Conservation (phyloP, 2,797 vertebrate species). For the Lagorchestes hirsutus region DNA sequence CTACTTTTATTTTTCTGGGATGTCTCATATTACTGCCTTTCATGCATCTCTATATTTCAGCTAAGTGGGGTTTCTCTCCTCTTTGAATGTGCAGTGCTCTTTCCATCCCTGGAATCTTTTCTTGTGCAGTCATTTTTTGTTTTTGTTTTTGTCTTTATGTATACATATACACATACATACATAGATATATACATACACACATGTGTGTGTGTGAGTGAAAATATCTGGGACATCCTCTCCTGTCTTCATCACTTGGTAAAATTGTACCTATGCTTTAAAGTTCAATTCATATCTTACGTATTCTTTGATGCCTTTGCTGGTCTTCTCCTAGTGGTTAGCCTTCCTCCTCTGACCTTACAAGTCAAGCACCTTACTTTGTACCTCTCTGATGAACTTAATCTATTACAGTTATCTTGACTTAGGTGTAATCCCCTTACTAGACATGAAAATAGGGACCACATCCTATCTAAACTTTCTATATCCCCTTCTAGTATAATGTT, state of each 20-base stretch:
- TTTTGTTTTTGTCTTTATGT: not conserved
- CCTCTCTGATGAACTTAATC: not conserved
- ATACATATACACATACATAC: too few species aligned
- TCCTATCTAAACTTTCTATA: not conserved
- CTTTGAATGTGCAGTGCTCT: not conserved
- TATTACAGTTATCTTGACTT: not conserved
- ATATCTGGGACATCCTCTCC: not conserved
- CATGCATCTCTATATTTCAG: not conserved
- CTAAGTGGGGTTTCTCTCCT: not conserved
- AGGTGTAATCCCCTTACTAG: not conserved
- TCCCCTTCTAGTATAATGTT: not conserved
- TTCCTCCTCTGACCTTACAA: not conserved
- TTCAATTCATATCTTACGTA: not conserved
- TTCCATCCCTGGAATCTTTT: not conserved
- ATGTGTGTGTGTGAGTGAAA: not conserved
- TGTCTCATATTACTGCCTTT: not conserved
- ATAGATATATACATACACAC: too few species aligned
- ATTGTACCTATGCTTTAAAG: not conserved
- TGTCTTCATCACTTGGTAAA: not conserved
- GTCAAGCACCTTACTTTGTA: not conserved
- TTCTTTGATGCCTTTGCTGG: not conserved
- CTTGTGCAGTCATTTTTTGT: not conserved
- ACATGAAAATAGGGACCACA: not conserved
- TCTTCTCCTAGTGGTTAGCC: not conserved
- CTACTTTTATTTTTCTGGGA: not conserved